Evolutionary conservation across 1,140 invertebrate genomes (phyloP).

Genomic region (Nasonia longicornis): DNA sequence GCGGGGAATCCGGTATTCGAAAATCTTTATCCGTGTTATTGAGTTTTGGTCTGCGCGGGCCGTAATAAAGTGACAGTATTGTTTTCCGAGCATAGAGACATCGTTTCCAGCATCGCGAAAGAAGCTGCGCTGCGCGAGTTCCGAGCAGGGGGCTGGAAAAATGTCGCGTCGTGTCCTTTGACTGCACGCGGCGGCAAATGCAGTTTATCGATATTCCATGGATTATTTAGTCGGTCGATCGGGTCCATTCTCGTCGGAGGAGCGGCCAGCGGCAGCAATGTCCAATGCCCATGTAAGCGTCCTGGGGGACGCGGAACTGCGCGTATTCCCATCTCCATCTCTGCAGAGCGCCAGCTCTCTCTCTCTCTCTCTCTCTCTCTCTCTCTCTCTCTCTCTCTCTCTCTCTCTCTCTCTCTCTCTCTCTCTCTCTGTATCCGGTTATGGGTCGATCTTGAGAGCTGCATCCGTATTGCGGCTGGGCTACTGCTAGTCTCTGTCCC

Average conservation of each 20-base stretch:
- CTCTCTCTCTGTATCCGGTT: not conserved
- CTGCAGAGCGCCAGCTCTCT: not conserved
- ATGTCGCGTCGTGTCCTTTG: too few relatives aligned
- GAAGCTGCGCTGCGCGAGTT: not conserved
- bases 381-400: too few relatives aligned
- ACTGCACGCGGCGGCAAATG: too few relatives aligned
- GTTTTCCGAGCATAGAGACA: not conserved
- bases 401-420: too few relatives aligned
- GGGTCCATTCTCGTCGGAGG: not conserved
- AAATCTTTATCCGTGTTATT: conserved; percentile 36
- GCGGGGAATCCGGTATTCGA: not conserved
- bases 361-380: not conserved
- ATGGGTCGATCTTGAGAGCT: conserved; percentile 36
- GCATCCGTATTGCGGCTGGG: conserved; percentile 29
- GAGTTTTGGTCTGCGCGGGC: not conserved
- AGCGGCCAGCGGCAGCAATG: not conserved
- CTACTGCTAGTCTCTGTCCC: conserved; percentile 5
- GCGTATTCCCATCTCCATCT: conserved; percentile 26
- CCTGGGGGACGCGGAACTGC: conserved; percentile 15
- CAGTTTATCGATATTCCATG: conserved; percentile 21
- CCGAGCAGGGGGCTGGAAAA: too few relatives aligned
- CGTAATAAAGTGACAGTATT: conserved; percentile 13
- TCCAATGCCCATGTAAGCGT: conserved; percentile 21
- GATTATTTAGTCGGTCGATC: conserved; percentile 28
- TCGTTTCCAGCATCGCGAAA: not conserved